Conservation (phyloP, 2,888 invertebrate genomes). For the Synergus itoensis region DNA sequence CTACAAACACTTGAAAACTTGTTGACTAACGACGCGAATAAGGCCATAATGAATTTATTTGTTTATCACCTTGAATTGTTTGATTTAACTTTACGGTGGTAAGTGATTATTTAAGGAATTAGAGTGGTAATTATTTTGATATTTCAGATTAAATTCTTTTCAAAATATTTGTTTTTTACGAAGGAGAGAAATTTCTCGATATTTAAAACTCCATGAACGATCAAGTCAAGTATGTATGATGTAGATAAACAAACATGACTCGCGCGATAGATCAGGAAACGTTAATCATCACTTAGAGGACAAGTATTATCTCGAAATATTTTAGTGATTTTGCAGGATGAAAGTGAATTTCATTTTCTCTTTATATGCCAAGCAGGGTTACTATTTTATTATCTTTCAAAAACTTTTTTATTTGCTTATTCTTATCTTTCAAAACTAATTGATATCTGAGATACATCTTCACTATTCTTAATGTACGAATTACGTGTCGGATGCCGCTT, state of each 20-base stretch:
- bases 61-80: too few relatives aligned
- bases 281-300: not conserved
- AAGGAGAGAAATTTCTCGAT: not conserved
- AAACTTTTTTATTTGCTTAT: too few relatives aligned
- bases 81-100: too few relatives aligned
- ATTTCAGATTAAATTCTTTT: too few relatives aligned
- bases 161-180: not conserved
- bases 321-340: not conserved
- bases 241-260: not conserved
- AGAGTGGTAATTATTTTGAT: too few relatives aligned
- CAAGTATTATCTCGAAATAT: not conserved
- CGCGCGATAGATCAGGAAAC: not conserved
- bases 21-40: too few relatives aligned
- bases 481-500: not conserved
- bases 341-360: not conserved
- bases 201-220: not conserved
- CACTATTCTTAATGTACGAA: not conserved
- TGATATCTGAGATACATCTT: not conserved
- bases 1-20: too few relatives aligned
- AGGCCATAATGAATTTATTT: too few relatives aligned
- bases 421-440: not conserved
- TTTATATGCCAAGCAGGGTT: not conserved
- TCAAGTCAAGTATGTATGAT: not conserved
- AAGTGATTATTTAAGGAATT: too few relatives aligned
- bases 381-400: too few relatives aligned